phyloP scores from a whole-genome alignment of 1,140 invertebrate genomes.

The Bombus sibiricus region DNA sequence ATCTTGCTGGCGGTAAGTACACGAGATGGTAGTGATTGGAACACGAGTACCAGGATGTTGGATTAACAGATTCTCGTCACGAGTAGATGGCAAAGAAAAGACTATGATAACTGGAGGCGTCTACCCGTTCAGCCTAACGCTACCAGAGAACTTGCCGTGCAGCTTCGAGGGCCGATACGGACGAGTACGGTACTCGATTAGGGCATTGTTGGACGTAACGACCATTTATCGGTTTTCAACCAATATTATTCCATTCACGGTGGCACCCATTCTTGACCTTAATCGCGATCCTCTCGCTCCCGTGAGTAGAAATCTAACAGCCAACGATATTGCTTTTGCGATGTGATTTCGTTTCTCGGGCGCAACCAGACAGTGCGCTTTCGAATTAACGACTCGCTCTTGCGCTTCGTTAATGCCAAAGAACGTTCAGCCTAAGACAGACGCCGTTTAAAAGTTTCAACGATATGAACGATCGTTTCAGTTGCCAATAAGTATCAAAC shows the following conservation, averaged over 20 bases:
- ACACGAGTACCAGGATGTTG: background rate
- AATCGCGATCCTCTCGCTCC: slow-evolving; percentile 70
- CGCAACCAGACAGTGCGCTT: background rate
- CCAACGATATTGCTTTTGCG: slow-evolving; percentile 20
- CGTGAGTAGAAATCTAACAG: slow-evolving; percentile 59
- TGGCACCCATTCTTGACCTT: slow-evolving; percentile 68
- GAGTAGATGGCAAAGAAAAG: slow-evolving; percentile 57
- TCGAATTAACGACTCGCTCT: slow-evolving; percentile 6
- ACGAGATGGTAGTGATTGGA: background rate
- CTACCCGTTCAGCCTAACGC: slow-evolving; percentile 69
- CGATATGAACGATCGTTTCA: slow-evolving; percentile 32
- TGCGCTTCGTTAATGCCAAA: background rate
- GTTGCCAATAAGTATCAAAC: slow-evolving; percentile 68
- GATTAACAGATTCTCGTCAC: slow-evolving; percentile 47
- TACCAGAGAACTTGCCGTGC: slow-evolving; percentile 71
- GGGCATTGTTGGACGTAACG: slow-evolving; percentile 66
- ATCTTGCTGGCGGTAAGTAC: slow-evolving; percentile 66
- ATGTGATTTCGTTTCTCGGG: slow-evolving; percentile 3
- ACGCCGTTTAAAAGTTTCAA: background rate
- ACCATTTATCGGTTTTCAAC: slow-evolving; percentile 58
- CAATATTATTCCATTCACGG: slow-evolving; percentile 70
- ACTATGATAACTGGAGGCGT: slow-evolving; percentile 56
- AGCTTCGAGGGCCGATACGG: slow-evolving; percentile 76
- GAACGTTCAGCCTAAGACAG: background rate
- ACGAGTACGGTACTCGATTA: slow-evolving; percentile 72